Conservation (phyloP, 1,140 invertebrate species). For the Drosophila tsacasi region DNA sequence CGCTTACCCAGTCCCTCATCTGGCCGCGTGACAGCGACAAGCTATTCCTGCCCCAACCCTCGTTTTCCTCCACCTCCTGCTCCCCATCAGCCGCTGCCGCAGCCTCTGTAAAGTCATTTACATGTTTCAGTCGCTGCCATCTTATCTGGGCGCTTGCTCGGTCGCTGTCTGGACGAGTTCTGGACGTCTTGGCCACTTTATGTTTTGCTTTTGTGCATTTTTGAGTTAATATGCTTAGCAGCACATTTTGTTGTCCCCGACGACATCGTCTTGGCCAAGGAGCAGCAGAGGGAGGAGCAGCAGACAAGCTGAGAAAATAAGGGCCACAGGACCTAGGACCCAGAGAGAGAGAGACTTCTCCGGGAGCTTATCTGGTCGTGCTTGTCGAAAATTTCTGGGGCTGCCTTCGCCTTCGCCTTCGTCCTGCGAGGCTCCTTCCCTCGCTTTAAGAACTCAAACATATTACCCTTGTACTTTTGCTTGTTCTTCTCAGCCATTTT, state of each 20-base stretch:
- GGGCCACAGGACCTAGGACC: background rate
- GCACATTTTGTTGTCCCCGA: slow-evolving; percentile 70
- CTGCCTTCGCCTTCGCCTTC: slow-evolving; percentile 3
- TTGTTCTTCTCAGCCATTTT: slow-evolving; percentile 63
- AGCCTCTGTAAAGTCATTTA: slow-evolving; percentile 61
- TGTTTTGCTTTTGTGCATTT: slow-evolving; percentile 77
- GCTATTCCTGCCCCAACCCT: slow-evolving; percentile 11
- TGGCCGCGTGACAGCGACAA: slow-evolving; percentile 44
- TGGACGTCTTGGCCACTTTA: slow-evolving; percentile 63
- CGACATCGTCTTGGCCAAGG: slow-evolving; percentile 27
- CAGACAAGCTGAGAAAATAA: background rate
- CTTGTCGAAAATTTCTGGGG: slow-evolving; percentile 68
- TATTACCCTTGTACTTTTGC: slow-evolving; percentile 73
- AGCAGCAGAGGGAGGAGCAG: background rate
- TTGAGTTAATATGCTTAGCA: slow-evolving; percentile 80
- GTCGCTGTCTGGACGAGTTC: slow-evolving; percentile 51
- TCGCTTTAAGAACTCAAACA: slow-evolving; percentile 67
- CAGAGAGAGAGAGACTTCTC: slow-evolving; percentile 26
- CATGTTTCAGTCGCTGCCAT: slow-evolving; percentile 62
- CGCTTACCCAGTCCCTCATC: slow-evolving; percentile 12
- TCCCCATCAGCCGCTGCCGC: background rate
- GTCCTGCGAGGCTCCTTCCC: slow-evolving; percentile 1
- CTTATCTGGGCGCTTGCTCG: slow-evolving; percentile 34
- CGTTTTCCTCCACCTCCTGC: background rate
- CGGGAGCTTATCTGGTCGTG: slow-evolving; percentile 58